Percentiles rank a stretch among this genome's conserved stretches.
Conservation (phyloP, 2,888 invertebrate species). For the Lymantria dispar region DNA sequence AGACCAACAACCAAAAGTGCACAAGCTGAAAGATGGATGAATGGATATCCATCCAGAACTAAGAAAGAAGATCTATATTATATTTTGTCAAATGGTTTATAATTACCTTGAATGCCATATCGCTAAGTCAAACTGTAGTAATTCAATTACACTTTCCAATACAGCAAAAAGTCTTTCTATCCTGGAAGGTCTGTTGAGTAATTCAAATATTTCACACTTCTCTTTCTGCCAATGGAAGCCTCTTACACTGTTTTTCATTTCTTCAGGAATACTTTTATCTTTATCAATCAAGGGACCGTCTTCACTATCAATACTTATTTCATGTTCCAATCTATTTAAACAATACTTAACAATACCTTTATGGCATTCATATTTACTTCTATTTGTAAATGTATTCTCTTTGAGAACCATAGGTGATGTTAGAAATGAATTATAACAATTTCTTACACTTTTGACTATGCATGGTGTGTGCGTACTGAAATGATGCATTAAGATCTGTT, state of each 20-base stretch:
- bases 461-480: constrained; percentile 70
- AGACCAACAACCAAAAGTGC: too few relatives aligned
- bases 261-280: constrained; percentile 54
- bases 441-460: constrained; percentile 46
- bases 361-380: constrained; percentile 48
- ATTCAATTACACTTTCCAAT: constrained; percentile 72
- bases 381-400: constrained; percentile 60
- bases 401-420: constrained; percentile 56
- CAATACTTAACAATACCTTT: constrained; percentile 69
- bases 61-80: too few relatives aligned
- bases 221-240: constrained; percentile 69
- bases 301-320: constrained; percentile 53
- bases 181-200: constrained; percentile 58
- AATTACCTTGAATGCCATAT: constrained; percentile 79
- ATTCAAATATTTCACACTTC: constrained; percentile 67
- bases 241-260: constrained; percentile 58
- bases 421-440: constrained; percentile 61
- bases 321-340: constrained; percentile 63
- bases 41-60: too few relatives aligned
- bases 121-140: constrained; percentile 80
- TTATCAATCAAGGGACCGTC: constrained; percentile 61
- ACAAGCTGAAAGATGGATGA: too few relatives aligned
- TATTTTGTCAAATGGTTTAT: neutral
- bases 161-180: constrained; percentile 77
- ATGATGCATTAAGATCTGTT: constrained; percentile 55